phyloP scores from a whole-genome alignment of 2,888 invertebrate species.

The Noctuana brunneofusca region DNA sequence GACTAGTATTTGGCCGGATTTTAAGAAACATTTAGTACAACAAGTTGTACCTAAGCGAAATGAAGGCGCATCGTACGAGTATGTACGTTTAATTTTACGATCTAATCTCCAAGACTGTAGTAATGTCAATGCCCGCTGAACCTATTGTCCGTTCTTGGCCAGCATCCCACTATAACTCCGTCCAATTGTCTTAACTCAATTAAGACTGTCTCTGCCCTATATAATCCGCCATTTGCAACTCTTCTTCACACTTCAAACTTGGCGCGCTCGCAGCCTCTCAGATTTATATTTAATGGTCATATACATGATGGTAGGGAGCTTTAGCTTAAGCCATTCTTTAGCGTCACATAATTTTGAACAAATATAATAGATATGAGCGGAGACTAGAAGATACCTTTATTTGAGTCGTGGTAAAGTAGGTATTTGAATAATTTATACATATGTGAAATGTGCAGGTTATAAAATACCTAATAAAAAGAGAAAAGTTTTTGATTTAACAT shows the following conservation, averaged over 20 bases:
- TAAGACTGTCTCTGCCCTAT: slow-evolving; percentile 31
- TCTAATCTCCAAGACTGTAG: slow-evolving; percentile 9
- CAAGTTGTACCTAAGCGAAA: no score
- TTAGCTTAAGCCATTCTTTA: no score
- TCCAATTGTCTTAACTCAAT: slow-evolving; percentile 35
- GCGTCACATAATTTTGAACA: neutral
- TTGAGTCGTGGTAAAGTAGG: neutral
- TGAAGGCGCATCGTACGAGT: neutral
- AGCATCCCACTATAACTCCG: slow-evolving; percentile 32
- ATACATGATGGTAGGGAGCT: neutral
- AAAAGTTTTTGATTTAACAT: no score
- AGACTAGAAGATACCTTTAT: neutral
- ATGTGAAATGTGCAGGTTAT: neutral
- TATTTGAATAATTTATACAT: neutral
- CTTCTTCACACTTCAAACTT: slow-evolving; percentile 33
- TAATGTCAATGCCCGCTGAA: slow-evolving; percentile 25
- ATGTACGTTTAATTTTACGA: slow-evolving; percentile 9
- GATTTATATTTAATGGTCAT: slow-evolving; percentile 23
- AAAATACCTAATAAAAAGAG: neutral
- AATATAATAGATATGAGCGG: neutral
- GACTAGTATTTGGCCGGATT: no score
- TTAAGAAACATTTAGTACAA: no score
- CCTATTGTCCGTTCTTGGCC: slow-evolving; percentile 32
- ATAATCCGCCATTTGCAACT: slow-evolving; percentile 34
- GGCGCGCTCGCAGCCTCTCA: slow-evolving; percentile 26